Percentiles rank a stretch among this genome's conserved stretches.
These are phyloP conservation scores for Zaprionus nigranus DNA, from an alignment of 1,140 invertebrate species.

Conservation along the genomic window DNA sequence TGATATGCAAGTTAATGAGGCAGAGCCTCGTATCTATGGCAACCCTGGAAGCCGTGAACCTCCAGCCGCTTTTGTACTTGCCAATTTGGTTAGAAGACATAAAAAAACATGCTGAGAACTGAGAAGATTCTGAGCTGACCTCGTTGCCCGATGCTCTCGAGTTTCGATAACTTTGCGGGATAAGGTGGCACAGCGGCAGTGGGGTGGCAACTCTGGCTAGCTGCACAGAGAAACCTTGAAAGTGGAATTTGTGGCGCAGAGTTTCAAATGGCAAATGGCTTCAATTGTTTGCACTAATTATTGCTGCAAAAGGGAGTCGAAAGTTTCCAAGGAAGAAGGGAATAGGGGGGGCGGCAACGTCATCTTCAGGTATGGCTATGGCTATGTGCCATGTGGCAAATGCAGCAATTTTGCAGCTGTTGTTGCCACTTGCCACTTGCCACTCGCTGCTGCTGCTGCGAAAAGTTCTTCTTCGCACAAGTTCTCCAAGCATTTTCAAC, in stretches of 20 bases:
- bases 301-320: conserved; percentile 33
- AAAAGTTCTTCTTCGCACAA: conserved; percentile 59
- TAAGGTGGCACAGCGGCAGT: too few species aligned
- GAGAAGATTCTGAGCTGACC: too few species aligned
- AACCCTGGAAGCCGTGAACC: conserved; percentile 39
- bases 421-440: conserved; percentile 27
- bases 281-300: conserved; percentile 82
- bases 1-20: conserved; percentile 25
- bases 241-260: conserved; percentile 57
- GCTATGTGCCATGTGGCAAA: neutral
- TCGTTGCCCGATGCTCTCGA: too few species aligned
- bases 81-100: conserved; percentile 42
- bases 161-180: neutral
- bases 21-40: conserved; percentile 49
- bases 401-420: conserved; percentile 40
- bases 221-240: conserved; percentile 19
- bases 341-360: neutral
- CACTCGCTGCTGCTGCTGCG: conserved; percentile 29
- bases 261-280: conserved; percentile 53
- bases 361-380: conserved; percentile 27
- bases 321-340: neutral
- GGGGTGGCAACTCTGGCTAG: conserved; percentile 13
- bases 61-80: neutral
- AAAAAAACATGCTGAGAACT: neutral
- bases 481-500: conserved; percentile 79